Evolutionary conservation across 2,888 invertebrate species (phyloP).

Genomic region (Abscondita cerata): DNA sequence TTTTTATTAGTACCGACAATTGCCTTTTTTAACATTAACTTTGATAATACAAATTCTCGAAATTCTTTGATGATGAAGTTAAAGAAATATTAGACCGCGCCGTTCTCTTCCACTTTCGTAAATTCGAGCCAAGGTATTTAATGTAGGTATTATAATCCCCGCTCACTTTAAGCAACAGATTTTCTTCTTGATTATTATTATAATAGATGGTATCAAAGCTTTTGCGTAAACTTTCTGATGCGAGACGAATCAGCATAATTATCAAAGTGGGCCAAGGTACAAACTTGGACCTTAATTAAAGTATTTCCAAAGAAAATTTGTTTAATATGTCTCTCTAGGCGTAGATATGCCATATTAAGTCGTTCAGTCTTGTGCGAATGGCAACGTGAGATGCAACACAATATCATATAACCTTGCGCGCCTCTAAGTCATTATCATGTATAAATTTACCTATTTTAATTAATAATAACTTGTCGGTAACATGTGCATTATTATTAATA

Average conservation of each 20-base stretch:
- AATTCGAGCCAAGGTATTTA: too few species aligned
- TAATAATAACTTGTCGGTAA: constrained; percentile 33
- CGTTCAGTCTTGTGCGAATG: constrained; percentile 29
- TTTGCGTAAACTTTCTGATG: constrained; percentile 28
- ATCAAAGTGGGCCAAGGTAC: constrained; percentile 38
- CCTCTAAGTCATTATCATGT: constrained; percentile 32
- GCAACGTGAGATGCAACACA: constrained; percentile 32
- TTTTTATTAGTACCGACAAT: constrained; percentile 17
- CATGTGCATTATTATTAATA: constrained; percentile 23
- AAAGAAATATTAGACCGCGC: too few species aligned
- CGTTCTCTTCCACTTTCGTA: too few species aligned
- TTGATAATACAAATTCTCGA: constrained; percentile 4
- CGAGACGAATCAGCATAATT: constrained; percentile 36
- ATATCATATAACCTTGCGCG: constrained; percentile 32
- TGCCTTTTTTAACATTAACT: neutral
- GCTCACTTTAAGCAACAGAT: constrained; percentile 4
- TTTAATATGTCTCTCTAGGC: constrained; percentile 17
- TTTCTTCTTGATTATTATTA: constrained; percentile 14
- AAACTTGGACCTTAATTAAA: constrained; percentile 36
- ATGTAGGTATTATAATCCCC: neutral
- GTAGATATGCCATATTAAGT: constrained; percentile 27
- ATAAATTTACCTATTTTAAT: constrained; percentile 31
- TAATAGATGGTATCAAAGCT: constrained; percentile 26
- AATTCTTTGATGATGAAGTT: too few species aligned
- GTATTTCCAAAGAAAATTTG: constrained; percentile 36